Evolutionary conservation across 2,888 invertebrate species (phyloP), one percentile per base, ranked within the genome.

Genomic region (Drosophila paracracens): DNA sequence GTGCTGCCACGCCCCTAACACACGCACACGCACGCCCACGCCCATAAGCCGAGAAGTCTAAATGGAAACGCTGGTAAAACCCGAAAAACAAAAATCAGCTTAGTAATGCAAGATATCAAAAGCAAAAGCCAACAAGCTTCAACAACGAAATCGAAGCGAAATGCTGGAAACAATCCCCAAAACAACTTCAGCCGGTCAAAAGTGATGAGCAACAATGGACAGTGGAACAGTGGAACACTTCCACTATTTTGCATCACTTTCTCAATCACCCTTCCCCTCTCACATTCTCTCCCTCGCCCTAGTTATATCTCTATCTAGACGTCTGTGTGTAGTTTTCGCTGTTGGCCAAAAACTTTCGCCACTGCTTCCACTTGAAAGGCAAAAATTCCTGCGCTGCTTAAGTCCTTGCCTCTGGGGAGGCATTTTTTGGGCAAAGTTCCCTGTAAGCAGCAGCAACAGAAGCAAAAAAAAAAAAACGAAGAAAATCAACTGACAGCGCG

Each of bases 271-370:
- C 4, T 35, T 29, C 53, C 38, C 13, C 36, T 31, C 36, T 35
- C 13, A 13, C 40, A 25, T 18, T 18, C 16, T 25, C 33, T 40
- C 27, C 33, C n/a, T 36, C 29, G 10, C 48, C 50, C 11, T 33
- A 54, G 21, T 25, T 27, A 36, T 4, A 35, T n/a, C 53, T 40
- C 16, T 29, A 40, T 40, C 21, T 40, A 40, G 38, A 29, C 40
- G 38, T 29, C 43, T 59, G 59, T 61, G 69, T 74, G 67, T 77
- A 86, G 88, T 85, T 86, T 77, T 76, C 76, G 74, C 81, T 81
- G 74, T n/a, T 66, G 64, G 77, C 82, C 78, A 84, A 82, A 85
- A 85, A 85, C 85, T 89, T 85, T 89, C 80, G 77, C 78, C 85
- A 64, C 69, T 79, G 71, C 76, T 69, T 71, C 74, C 61, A 81